phyloP scores from a whole-genome alignment of 2,888 invertebrate genomes.

The Pachliopta kotzebuea region DNA sequence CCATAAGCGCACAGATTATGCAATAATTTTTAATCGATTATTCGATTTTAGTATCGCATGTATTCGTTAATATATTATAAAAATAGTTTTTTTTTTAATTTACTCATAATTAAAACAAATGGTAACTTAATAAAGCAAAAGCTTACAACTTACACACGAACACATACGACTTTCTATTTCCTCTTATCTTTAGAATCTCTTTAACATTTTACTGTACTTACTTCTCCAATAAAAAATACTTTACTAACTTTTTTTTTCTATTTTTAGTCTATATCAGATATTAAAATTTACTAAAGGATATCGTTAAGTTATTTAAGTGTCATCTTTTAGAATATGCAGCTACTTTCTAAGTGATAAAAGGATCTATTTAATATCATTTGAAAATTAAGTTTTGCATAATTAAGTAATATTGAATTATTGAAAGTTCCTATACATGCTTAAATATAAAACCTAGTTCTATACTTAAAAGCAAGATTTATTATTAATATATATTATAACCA shows the following conservation, averaged over 20 bases:
- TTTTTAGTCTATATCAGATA: background rate
- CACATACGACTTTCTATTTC: background rate
- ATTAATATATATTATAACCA: slow-evolving; percentile 6
- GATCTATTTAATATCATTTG: slow-evolving; percentile 13
- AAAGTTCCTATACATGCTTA: slow-evolving; percentile 29
- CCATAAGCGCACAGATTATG: slow-evolving; percentile 27
- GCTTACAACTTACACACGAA: background rate
- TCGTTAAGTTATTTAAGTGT: background rate
- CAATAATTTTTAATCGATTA: slow-evolving; percentile 16
- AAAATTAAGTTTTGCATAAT: slow-evolving; percentile 7
- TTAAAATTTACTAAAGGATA: background rate
- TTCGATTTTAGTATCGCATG: slow-evolving; percentile 8
- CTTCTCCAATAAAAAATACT: slow-evolving; percentile 5
- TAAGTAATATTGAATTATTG: slow-evolving; percentile 17
- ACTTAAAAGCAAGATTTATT: slow-evolving; percentile 5
- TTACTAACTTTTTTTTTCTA: no score
- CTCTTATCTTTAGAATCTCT: background rate
- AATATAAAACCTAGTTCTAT: slow-evolving; percentile 20
- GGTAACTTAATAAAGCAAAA: no score
- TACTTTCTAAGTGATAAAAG: slow-evolving; percentile 17
- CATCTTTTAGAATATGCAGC: slow-evolving; percentile 10
- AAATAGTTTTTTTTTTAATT: background rate
- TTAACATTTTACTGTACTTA: slow-evolving; percentile 13
- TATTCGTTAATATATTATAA: slow-evolving; percentile 15
- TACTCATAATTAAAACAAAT: background rate